These are phyloP conservation scores for Drosophila vallismaia DNA, from an alignment of 2,888 invertebrate species.

Conservation along the genomic window DNA sequence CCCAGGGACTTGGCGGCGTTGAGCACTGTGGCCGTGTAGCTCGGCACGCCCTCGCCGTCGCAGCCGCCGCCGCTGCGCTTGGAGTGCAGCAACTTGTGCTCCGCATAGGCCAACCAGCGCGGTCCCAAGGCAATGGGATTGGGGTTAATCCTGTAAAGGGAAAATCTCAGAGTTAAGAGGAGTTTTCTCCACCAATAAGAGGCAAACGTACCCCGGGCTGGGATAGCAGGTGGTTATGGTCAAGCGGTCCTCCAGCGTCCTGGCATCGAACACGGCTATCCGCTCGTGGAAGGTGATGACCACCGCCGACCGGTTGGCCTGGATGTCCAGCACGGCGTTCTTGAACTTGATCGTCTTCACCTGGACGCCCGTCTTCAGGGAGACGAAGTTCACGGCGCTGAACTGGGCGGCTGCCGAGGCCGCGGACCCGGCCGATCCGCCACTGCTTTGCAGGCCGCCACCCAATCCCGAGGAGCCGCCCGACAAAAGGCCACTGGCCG, in stretches of 20 bases:
- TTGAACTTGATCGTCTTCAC: constrained; percentile 96
- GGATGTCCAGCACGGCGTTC: constrained; percentile 93
- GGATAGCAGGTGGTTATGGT: constrained; percentile 95
- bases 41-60: constrained; percentile 93
- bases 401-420: constrained; percentile 84
- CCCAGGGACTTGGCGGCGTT: constrained; percentile 97
- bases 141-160: constrained; percentile 83
- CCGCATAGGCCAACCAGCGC: constrained; percentile 93
- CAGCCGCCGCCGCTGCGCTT: constrained; percentile 93
- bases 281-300: constrained; percentile 95
- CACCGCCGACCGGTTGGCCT: constrained; percentile 94
- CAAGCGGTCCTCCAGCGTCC: constrained; percentile 93
- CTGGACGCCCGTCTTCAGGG: constrained; percentile 85
- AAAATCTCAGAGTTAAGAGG: no score
- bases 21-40: constrained; percentile 96
- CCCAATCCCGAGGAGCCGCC: constrained; percentile 89
- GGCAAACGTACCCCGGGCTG: constrained; percentile 88
- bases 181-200: neutral
- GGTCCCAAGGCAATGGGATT: constrained; percentile 95
- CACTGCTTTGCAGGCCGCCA: constrained; percentile 64
- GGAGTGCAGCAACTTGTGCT: constrained; percentile 91
- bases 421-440: constrained; percentile 15
- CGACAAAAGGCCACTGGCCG: constrained; percentile 86
- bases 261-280: constrained; percentile 95
- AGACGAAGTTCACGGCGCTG: constrained; percentile 93